These are phyloP conservation scores for Acanthosepion esculentum DNA, from an alignment of 2,888 invertebrate genomes.

Conservation along the genomic window DNA sequence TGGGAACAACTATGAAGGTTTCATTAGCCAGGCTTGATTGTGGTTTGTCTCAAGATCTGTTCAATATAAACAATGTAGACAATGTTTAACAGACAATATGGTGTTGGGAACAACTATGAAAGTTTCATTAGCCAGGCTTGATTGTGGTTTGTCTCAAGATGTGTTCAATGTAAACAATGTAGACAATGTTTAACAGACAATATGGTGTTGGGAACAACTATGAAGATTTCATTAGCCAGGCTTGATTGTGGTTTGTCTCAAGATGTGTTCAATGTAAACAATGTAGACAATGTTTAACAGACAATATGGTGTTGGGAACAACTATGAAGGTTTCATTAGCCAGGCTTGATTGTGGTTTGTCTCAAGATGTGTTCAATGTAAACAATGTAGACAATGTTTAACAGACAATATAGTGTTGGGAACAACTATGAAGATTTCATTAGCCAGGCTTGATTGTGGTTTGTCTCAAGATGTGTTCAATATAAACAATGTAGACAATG, in stretches of 20 bases:
- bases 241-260: neutral
- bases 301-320: neutral
- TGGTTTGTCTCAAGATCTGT: neutral
- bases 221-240: neutral
- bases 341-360: neutral
- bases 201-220: constrained; percentile 4
- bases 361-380: neutral
- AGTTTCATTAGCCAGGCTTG: neutral
- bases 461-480: neutral
- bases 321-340: neutral
- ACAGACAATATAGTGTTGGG: neutral
- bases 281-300: neutral
- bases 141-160: neutral
- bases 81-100: neutral
- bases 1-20: neutral
- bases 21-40: neutral
- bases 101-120: neutral
- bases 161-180: no score
- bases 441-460: neutral
- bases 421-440: neutral
- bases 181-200: neutral
- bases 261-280: no score
- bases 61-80: no score
- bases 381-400: no score
- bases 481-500: no score